Base-by-base conservation (phyloP, 2,113 vertebrate genomes). In the Terrapene triunguis region DNA sequence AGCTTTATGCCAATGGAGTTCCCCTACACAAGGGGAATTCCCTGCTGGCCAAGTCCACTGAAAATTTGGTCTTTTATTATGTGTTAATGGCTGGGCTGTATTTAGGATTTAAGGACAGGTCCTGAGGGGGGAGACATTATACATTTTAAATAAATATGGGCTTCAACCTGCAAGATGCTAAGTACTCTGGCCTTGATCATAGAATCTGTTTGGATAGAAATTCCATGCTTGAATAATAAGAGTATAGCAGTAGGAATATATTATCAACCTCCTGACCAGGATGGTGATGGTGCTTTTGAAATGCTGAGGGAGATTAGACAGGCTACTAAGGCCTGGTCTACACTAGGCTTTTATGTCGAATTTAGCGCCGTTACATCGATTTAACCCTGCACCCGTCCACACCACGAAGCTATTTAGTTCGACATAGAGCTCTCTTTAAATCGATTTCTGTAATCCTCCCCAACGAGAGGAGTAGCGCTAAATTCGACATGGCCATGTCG, bases 1-100 rank as follows among this genome's bases (percentile, higher is more conserved):
- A 82, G 48, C 42, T 87, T 89, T 84, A 81, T 6, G 21, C 6
- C 51, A 21, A 1, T 6, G 55, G n/a, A 2, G 1, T 84, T 84
- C 65, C 72, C 51, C 53, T 76, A n/a, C 51, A 83, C 55, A 83
- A 0, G 0, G 42, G 51, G 85, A 90, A 95, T 92, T 55, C 24
- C 8, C 2, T 0, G 0, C 0, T 29, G 47, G 69, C 53, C 85
- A 9, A 16, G 62, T 85, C 35, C 29, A 82, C 57, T 57, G 29
- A 53, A 25, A 91, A 81, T 85, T 47, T 69, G 65, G 65, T 69
- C 35, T 69, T 69, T 69, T 69, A n/a, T 69, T 69, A 21, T 69
- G 65, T 69, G 35, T 69, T n/a, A 69, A 69, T 69, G 4, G 35
- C 17, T 69, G 12, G 42, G 72, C 9, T 44, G 22, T 27, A 44